Evolutionary conservation across 2,888 invertebrate genomes (phyloP).

Genomic region (Drosophila peninsularis): DNA sequence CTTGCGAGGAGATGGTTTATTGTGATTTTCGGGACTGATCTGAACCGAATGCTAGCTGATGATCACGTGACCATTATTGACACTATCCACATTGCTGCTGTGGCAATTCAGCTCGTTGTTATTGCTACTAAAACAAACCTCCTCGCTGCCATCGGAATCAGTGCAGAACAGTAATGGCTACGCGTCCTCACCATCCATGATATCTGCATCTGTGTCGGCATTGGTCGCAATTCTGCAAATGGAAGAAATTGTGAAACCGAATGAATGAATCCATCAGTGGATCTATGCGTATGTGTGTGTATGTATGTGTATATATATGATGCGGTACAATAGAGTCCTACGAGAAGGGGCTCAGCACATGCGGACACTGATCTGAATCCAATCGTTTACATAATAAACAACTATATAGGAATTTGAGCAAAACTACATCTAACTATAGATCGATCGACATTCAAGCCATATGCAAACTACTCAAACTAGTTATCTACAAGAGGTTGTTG

Average conservation of each 20-base stretch:
- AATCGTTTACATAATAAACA: neutral
- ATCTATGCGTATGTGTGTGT: neutral
- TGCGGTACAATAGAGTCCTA: neutral
- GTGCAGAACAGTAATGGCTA: slow-evolving; percentile 84
- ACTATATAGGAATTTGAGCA: neutral
- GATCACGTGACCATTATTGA: slow-evolving; percentile 51
- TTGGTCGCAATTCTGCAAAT: slow-evolving; percentile 81
- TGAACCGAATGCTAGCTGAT: slow-evolving; percentile 71
- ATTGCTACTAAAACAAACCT: slow-evolving; percentile 70
- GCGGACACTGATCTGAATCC: neutral
- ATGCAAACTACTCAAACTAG: neutral
- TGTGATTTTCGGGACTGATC: slow-evolving; percentile 13
- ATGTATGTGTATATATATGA: neutral
- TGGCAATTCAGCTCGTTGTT: slow-evolving; percentile 64
- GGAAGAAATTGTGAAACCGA: slow-evolving; percentile 31
- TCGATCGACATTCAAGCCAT: neutral
- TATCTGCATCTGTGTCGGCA: slow-evolving; percentile 70
- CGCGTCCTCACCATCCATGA: slow-evolving; percentile 81
- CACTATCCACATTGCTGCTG: slow-evolving; percentile 61
- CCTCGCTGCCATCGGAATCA: slow-evolving; percentile 83
- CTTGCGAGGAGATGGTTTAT: slow-evolving; percentile 23
- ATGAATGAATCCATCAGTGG: slow-evolving; percentile 12
- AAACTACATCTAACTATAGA: neutral
- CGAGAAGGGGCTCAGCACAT: too few species aligned
- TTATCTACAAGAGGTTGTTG: neutral